Base-by-base conservation (phyloP, 1,140 invertebrate species). In the Drosophila kikkawai region DNA sequence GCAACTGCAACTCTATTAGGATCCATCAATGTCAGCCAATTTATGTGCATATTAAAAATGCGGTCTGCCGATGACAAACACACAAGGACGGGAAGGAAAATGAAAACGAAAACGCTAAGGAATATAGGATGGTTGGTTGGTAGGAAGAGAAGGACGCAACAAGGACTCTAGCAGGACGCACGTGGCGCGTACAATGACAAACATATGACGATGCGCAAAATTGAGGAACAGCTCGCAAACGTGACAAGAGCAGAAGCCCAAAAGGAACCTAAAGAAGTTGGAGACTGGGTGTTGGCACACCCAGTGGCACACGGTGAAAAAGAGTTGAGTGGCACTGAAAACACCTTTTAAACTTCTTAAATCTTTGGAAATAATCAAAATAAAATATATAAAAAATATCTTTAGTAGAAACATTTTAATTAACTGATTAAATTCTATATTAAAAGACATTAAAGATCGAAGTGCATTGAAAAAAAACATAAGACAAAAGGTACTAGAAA, bases 41-140 rank as follows among this genome's bases (percentile, higher is more conserved):
- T 88, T 90, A 88, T 90, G 85, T 86, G 85, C 84, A 88, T 88
- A 88, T 88, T 90, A 88, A 88, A 87, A 90, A 85, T 90, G 85
- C 68, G 84, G 84, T 90, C 84, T 88, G 85, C 66, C 74, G 82
- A 67, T 88, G 84, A 85, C 85, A 88, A 88, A 87, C 84, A 83
- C 76, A 74, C 64, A 44, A 45, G 70, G 47, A 59, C 69, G 69
- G 66, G 22, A 7, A 11, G 34, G 19, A 34, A 50, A 51, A 60
- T 39, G 41, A 34, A 65, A 65, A 51, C 6, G 63, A 47, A 47
- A 29, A 26, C 34, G 26, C 22, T 26, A 39, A 63, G 66, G 67
- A 70, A 67, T 17, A 55, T 13, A 4, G 26, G 12, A 17, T 11
- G 47, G 22, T 9, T n/a, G 22, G 45, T 1, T 15, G 22, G 7